Base-by-base conservation (phyloP, 1,140 invertebrate genomes). In the Drosophila azteca region DNA sequence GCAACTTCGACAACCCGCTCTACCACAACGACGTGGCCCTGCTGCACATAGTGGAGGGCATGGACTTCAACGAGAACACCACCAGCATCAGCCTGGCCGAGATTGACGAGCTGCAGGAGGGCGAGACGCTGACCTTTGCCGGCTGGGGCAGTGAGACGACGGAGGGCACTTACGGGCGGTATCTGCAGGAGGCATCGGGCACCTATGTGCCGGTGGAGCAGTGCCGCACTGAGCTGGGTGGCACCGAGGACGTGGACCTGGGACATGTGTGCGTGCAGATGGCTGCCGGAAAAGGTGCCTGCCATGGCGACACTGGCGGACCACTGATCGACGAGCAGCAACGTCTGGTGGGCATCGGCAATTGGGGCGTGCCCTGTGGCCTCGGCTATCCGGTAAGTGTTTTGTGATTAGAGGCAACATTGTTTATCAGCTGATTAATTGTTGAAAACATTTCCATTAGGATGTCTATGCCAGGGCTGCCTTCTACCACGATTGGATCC, bases 231-330 rank as follows among this genome's bases (percentile, higher is more conserved):
- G 55, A 41, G 5, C 31, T 89, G 49, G 59, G 53, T 9, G 49
- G 80, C 35, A 59, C 58, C 1, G 77, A 83, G 0, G 67, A 85
- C 8, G 78, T 90, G n/a, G 90, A 88, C 22, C 31, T 68, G 43
- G 90, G 91, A 2, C 93, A 95, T 76, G 93, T 95, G n/a, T 95
- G 94, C 64, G 94, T 94, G 0, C 85, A 93, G 11, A 94, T 94
- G 11, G 92, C 91, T 45, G 49, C 39, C 5, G 94, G 94, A 22
- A 91, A 72, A 29, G 94, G 94, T 1, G 59, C 49, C n/a, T 91
- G 90, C 35, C 75, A 91, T 31, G 78, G 90, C 6, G 90, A 91
- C 13, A 62, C 85, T 2, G 90, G 90, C 3, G 85, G 85, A 11
- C 90, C 90, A 0, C 54, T 91, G 20, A 68, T 91, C 46, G 71